Evolutionary conservation across 30 jellyfish, hydroid and myxozoan species (phyloP), one percentile per base, ranked within the genome.

Genomic region (Rhopilema esculentum): DNA sequence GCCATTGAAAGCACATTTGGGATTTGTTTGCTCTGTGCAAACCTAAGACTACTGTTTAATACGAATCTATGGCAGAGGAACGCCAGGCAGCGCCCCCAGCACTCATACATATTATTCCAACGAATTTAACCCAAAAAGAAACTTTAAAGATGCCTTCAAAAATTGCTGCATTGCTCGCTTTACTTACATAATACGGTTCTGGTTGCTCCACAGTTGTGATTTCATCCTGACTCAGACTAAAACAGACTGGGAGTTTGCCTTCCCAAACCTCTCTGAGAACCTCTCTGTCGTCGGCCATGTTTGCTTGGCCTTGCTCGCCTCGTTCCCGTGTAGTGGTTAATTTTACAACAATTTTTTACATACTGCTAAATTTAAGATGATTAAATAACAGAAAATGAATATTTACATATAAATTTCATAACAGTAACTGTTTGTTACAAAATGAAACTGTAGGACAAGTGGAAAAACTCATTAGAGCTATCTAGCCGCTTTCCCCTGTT

Each of bases 241-340:
- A 96, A 63, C 99, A 91, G 27, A 96, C 96, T 4, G 99, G 99
- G 16, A 96, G 79, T 23, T 98, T 78, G 22, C 99, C 99, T 65
- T 96, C 98, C 99, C 99, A 96, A 23, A 91, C 83, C 75, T 96
- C 99, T 68, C 99, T 81, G 69, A 96, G 82, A 64, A 96, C 99
- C 90, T 96, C 99, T 69, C 96, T 87, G 80, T 96, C 99, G 75
- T 96, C 99, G 26, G 98, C 98, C 98, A 95, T 94, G 24, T 17
- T 48, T 26, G 82, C 79, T 21, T 26, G n/a, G n/a, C n/a, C n/a
- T n/a, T n/a, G n/a, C 57, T 40, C 12, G 57, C 57, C 57, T 40
- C 57, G 6, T 40, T 40, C 12, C 12, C 57, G n/a, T n/a, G n/a
- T n/a, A n/a, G n/a, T n/a, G n/a, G n/a, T n/a, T n/a, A n/a, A n/a